Evolutionary conservation across 2,888 invertebrate genomes (phyloP), one percentile per base, ranked within the genome.

Genomic region (Nymphalis urticae): DNA sequence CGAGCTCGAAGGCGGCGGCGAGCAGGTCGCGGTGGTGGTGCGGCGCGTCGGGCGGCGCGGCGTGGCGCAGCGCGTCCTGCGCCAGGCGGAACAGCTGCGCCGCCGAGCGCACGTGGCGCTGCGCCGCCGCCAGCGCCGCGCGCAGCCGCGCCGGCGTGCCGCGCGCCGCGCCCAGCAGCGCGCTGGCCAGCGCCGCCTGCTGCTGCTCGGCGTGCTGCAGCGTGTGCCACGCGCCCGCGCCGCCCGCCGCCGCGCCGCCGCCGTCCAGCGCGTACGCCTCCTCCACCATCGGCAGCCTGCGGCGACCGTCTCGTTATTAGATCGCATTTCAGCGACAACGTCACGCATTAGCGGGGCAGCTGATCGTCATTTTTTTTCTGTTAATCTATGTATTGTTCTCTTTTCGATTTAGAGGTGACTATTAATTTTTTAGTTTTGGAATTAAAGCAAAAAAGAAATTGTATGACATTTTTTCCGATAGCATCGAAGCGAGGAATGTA

Each of bases 11-110:
- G 54, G 97, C 96, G 16, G 96, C 96, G 72, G 95, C 96, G 61
- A 97, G 92, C 73, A 97, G 88, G 73, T 96, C 95, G 59, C 95
- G 94, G 87, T 96, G 96, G 79, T 96, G 94, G 59, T 95, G 96
- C 58, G 95, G 95, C 79, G 96, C 96, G 81, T 95, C 95, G 51
- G 91, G 91, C 74, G 97, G 96, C 51, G 96, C 96, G 53, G 97
- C 96, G 85, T 96, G 96, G 17, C 96, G 94, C 86, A 97, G 95
- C 71, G 97, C 96, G 90, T 97, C 97, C 85, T 97, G 97, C 69
- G 97, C 97, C 69, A 97, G 90, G 74, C 96, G 95, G 92, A 97
- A 97, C 82, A 97, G 93, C 88, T 97, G 97, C 62, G 96, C 96
- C 7, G 97, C 96, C 76, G 96, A 96, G 78, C 97, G 96, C 76